phyloP scores from a whole-genome alignment of 2,797 vertebrate genomes.

The Arnoldichthys spilopterus region DNA sequence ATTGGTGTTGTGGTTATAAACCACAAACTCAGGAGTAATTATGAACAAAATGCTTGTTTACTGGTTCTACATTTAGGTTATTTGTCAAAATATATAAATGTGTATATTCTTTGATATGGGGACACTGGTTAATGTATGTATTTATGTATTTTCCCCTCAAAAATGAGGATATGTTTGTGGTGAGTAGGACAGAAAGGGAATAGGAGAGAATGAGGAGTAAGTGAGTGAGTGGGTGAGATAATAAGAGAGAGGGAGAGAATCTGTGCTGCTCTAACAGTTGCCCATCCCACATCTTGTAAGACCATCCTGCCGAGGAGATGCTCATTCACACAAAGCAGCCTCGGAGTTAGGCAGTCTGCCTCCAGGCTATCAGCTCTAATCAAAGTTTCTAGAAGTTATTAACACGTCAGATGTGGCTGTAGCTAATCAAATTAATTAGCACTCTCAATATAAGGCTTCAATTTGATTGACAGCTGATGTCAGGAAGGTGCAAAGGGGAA shows the following conservation, averaged over 20 bases:
- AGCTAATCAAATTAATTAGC: slow-evolving; percentile 74
- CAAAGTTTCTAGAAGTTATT: slow-evolving; percentile 71
- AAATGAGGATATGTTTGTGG: too few species aligned
- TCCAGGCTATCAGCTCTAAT: slow-evolving; percentile 58
- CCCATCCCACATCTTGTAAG: slow-evolving; percentile 24
- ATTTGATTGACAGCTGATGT: slow-evolving; percentile 60
- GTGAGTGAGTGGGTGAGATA: too few species aligned
- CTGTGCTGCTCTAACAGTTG: slow-evolving; percentile 6
- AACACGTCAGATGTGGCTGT: slow-evolving; percentile 59
- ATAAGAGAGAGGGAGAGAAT: neutral
- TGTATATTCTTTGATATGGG: too few species aligned
- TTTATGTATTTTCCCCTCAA: too few species aligned
- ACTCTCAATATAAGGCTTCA: slow-evolving; percentile 62
- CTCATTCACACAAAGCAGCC: slow-evolving; percentile 5
- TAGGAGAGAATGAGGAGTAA: too few species aligned
- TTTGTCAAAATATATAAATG: neutral
- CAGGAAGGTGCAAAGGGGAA: slow-evolving; percentile 34
- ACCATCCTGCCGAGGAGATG: neutral
- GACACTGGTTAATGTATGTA: too few species aligned
- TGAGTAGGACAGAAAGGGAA: too few species aligned
- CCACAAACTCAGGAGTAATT: neutral
- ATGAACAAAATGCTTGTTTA: neutral
- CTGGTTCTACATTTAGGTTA: too few species aligned
- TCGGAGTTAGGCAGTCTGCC: slow-evolving; percentile 13
- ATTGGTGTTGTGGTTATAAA: neutral